Evolutionary conservation across 2,797 vertebrate genomes (phyloP).

Genomic region (Enteromius argenteus): DNA sequence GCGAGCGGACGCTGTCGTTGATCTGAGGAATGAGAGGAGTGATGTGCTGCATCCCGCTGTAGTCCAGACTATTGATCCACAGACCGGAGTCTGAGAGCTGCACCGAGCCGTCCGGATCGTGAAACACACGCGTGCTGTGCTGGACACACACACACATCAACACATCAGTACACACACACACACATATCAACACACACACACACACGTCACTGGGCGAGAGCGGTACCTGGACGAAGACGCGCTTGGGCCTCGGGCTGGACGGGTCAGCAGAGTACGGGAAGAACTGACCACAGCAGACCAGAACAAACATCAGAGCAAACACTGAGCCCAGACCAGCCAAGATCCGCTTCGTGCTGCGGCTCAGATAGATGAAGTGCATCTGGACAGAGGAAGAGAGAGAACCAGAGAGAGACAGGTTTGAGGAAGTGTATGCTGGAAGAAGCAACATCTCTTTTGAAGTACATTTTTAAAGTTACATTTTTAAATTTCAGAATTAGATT

Average conservation of each 20-base stretch:
- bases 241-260: slow-evolving; percentile 88
- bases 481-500: neutral
- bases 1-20: slow-evolving; percentile 86
- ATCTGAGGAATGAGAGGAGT: slow-evolving; percentile 90
- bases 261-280: slow-evolving; percentile 89
- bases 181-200: neutral
- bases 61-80: slow-evolving; percentile 98
- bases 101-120: slow-evolving; percentile 84
- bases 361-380: slow-evolving; percentile 94
- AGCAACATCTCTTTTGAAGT: neutral
- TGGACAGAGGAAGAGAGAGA: slow-evolving; percentile 67
- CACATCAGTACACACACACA: too few relatives aligned
- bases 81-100: slow-evolving; percentile 90
- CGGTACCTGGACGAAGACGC: slow-evolving; percentile 91
- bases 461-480: neutral
- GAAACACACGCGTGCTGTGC: slow-evolving; percentile 89
- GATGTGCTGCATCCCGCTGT: slow-evolving; percentile 89
- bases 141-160: slow-evolving; percentile 60
- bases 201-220: neutral
- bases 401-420: slow-evolving; percentile 57
- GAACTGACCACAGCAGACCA: slow-evolving; percentile 89
- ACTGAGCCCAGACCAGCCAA: slow-evolving; percentile 81
- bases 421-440: neutral
- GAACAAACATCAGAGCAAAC: slow-evolving; percentile 81
- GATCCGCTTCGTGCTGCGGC: slow-evolving; percentile 85